Evolutionary conservation across 2,113 vertebrate genomes (phyloP), one percentile per base, ranked within the genome.

Genomic region (Lanius ludovicianus): DNA sequence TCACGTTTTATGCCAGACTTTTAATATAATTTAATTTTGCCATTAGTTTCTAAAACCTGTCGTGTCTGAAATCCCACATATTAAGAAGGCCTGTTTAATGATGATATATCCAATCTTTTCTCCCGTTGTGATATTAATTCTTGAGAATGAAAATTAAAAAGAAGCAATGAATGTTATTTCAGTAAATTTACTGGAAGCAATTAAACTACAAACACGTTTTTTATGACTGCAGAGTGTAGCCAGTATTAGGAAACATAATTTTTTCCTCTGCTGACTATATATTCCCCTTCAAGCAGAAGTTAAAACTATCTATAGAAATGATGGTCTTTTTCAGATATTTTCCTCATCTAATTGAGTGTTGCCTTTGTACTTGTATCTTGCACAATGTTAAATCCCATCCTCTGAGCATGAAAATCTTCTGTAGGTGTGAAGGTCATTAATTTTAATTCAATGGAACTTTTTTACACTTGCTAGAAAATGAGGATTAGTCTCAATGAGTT

Each of bases 391-490:
- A 96, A 88, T 94, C 85, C 93, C 63, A 76, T 95, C 84, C 62
- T 96, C 90, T 57, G 91, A 95, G 95, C 92, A 95, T 78, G 93
- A 39, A 95, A 97, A 94, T 91, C 89, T 97, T 97, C 96, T 73
- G 65, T 76, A 64, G 89, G 70, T 85, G 25, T 86, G 92, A 97
- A 97, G 95, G 91, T 97, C 94, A 96, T 98, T 97, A 97, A 97
- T 98, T 98, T 97, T 97, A 97, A 97, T 98, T 98, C 98, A 98
- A 92, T 46, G 23, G 74, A 93, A 86, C 62, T 86, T 93, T 91
- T 95, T 96, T 89, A 95, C 73, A 93, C 70, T 95, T 92, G 86
- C 70, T 95, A 76, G 93, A 97, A 98, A 97, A 98, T 65, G 84
- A 94, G 74, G 76, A 96, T 97, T 95, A 97, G 84, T 97, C 87